A percentile compares a stretch with the other conserved stretches of the same genome.
Conservation (phyloP, 1,140 invertebrate species). For the Pararge aegeria region DNA sequence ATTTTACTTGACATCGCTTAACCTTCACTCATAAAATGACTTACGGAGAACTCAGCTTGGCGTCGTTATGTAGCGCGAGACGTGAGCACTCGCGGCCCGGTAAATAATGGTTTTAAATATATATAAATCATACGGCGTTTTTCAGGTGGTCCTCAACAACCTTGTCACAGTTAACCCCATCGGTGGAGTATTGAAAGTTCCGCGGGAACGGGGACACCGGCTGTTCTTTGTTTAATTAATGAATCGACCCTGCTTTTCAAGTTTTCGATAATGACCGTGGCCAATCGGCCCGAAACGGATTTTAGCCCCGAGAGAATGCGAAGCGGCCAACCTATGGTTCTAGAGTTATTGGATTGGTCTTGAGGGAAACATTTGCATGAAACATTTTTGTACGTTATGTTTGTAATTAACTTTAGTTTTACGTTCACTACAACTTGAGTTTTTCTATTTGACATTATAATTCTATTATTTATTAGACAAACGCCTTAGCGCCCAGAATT, state of each 20-base stretch:
- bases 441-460: too few species aligned
- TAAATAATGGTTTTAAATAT: constrained; percentile 19
- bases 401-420: neutral
- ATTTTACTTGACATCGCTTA: constrained; percentile 73
- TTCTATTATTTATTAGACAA: too few species aligned
- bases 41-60: constrained; percentile 31
- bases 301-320: constrained; percentile 16
- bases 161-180: constrained; percentile 70
- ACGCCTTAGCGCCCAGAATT: too few species aligned
- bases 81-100: constrained; percentile 19
- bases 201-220: constrained; percentile 59
- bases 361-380: constrained; percentile 9
- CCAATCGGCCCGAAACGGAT: constrained; percentile 22
- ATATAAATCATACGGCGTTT: constrained; percentile 40
- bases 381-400: too few species aligned
- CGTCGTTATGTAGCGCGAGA: constrained; percentile 5
- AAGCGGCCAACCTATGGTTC: constrained; percentile 5
- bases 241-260: constrained; percentile 39
- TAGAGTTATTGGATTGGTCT: constrained; percentile 16
- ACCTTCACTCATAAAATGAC: constrained; percentile 53
- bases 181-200: constrained; percentile 60
- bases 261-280: constrained; percentile 31
- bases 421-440: too few species aligned
- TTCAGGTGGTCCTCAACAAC: constrained; percentile 65
- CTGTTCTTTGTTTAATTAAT: constrained; percentile 56